Evolutionary conservation across 2,888 invertebrate species (phyloP).

Genomic region (Apodemia mormo): DNA sequence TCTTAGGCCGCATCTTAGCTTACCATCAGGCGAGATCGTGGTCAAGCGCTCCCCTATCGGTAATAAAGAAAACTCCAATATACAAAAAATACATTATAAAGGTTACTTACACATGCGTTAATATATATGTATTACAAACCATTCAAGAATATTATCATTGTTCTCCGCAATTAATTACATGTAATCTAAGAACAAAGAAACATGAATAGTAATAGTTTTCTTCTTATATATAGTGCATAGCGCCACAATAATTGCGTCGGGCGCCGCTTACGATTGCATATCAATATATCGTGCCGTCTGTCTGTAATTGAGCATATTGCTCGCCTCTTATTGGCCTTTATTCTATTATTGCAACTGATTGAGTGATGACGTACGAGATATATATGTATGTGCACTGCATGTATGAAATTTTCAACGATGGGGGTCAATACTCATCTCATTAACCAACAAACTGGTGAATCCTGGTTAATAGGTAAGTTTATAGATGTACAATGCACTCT

Average conservation of each 20-base stretch:
- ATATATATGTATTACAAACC: no score
- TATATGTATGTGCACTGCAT: neutral
- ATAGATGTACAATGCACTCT: no score
- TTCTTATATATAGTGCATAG: slow-evolving; percentile 4
- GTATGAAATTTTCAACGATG: neutral
- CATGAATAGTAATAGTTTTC: slow-evolving; percentile 13
- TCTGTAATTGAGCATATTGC: slow-evolving; percentile 69
- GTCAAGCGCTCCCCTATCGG: no score
- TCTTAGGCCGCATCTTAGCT: no score
- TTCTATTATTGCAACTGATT: slow-evolving; percentile 50
- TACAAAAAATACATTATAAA: no score
- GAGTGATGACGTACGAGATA: slow-evolving; percentile 6
- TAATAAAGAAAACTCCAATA: no score
- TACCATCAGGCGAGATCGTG: no score
- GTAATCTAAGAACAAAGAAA: slow-evolving; percentile 17
- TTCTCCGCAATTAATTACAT: neutral
- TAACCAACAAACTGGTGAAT: no score
- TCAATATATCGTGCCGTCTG: slow-evolving; percentile 60
- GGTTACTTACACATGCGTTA: no score
- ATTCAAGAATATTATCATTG: neutral
- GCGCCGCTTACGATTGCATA: slow-evolving; percentile 69
- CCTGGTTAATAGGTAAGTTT: no score
- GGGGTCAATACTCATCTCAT: no score
- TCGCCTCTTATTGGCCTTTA: slow-evolving; percentile 61
- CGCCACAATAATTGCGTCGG: slow-evolving; percentile 53